Evolutionary conservation across 2,888 invertebrate genomes (phyloP), one percentile per base, ranked within the genome.

Genomic region (Scaeva pyrastri): DNA sequence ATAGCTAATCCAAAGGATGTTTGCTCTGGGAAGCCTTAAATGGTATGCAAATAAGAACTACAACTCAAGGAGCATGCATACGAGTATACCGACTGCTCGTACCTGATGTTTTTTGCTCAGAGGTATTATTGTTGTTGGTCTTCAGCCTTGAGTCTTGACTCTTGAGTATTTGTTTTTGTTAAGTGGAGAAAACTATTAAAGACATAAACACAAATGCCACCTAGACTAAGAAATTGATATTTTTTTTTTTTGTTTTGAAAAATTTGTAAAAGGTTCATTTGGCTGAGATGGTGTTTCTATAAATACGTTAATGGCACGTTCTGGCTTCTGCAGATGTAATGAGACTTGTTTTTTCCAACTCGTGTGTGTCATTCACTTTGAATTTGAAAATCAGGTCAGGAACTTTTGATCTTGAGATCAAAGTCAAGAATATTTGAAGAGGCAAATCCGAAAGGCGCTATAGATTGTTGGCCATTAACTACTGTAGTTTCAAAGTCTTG

Each of bases 1-100:
- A 50, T 39, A 74, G 78, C 56, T 76, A 85, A 76, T 81, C 76
- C 71, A 55, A 80, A 85, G 85, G 80, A 85, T 76, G 72, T 85
- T 80, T 85, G 72, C 48, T 41, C 55, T 16, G 41, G 21, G 16
- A 60, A 72, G 48, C 41, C 78, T 48, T 72, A 80, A 79, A 85
- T 79, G 73, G 64, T 73, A 64, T 73, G 84, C 79, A 84, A 84
- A 84, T 75, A 79, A 60, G 60, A 36, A 50, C 48, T 43, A 50
- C 64, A n/a, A 58, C 45, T 68, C 36, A 45, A 64, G 66, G 64
- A 75, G 31, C 36, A 19, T 45, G 31, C 36, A 6, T 26, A 26
- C 14, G 43, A 16, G 11, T 43, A 11, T 41, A 5, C 2, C 0
- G n/a, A n/a, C n/a, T n/a, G n/a, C n/a, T 31, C 31, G 5, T 58